Evolutionary conservation across 2,797 vertebrate species (phyloP).

Genomic region (Phrynocephalus guinanensis): DNA sequence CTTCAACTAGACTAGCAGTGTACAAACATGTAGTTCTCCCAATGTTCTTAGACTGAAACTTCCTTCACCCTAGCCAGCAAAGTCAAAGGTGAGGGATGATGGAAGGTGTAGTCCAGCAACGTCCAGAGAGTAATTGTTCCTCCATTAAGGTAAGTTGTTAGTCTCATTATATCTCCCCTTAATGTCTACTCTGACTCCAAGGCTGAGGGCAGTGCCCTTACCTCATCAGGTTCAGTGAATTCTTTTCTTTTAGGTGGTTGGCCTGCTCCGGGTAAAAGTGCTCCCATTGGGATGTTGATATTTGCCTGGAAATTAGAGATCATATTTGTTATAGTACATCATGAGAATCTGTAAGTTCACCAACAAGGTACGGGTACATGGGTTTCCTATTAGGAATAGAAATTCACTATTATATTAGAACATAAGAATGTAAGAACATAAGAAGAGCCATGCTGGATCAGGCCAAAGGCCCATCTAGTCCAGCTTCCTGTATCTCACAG

Average conservation of each 20-base stretch:
- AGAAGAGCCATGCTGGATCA: too few species aligned
- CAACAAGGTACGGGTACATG: slow-evolving; percentile 18
- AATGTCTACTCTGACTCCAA: too few species aligned
- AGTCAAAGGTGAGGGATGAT: background rate
- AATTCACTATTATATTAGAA: too few species aligned
- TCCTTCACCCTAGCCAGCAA: background rate
- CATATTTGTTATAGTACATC: slow-evolving; percentile 46
- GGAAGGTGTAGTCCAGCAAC: background rate
- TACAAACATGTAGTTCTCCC: background rate
- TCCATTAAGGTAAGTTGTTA: too few species aligned
- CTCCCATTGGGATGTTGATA: slow-evolving; percentile 99
- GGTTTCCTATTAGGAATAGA: background rate
- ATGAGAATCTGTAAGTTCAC: slow-evolving; percentile 35
- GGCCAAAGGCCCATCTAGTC: too few species aligned
- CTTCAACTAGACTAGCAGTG: background rate
- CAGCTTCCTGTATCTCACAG: too few species aligned
- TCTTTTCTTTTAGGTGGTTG: slow-evolving; percentile 96
- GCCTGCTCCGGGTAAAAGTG: slow-evolving; percentile 94
- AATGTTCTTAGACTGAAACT: background rate
- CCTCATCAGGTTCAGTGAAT: slow-evolving; percentile 87
- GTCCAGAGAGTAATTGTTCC: too few species aligned
- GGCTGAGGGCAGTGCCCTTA: slow-evolving; percentile 66
- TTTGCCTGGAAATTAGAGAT: slow-evolving; percentile 87
- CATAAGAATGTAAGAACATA: too few species aligned
- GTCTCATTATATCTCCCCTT: too few species aligned